Conservation (phyloP, 2,797 vertebrate species). For the Hoplostethus mediterraneus region DNA sequence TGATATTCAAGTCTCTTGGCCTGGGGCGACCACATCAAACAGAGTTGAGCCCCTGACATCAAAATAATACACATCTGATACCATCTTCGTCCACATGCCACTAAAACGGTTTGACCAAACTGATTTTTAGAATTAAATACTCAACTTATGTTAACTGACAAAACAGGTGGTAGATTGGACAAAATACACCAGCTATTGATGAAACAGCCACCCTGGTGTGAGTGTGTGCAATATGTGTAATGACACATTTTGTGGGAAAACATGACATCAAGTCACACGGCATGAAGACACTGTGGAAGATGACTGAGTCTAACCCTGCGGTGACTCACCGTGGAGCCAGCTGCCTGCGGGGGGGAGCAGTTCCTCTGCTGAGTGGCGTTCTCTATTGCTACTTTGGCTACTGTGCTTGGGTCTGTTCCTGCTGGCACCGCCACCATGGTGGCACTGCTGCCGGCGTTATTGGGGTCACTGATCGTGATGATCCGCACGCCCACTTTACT, state of each 20-base stretch:
- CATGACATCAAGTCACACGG: conserved; percentile 17
- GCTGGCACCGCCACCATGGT: conserved; percentile 99
- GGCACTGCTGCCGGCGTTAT: conserved; percentile 97
- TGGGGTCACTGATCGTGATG: conserved; percentile 99
- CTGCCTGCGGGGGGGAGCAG: conserved; percentile 88
- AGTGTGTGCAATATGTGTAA: background rate
- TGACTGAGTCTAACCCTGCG: conserved; percentile 9
- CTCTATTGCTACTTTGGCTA: conserved; percentile 99
- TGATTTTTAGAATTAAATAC: too few relatives aligned
- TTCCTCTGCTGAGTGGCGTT: conserved; percentile 97
- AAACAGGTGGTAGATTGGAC: background rate
- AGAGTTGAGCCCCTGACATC: too few relatives aligned
- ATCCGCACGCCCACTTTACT: conserved; percentile 98
- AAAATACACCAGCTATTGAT: background rate
- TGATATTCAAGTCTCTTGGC: too few relatives aligned
- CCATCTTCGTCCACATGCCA: too few relatives aligned
- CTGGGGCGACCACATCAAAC: too few relatives aligned
- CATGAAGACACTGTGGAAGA: conserved; percentile 1
- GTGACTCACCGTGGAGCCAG: conserved; percentile 86
- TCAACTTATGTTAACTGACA: background rate
- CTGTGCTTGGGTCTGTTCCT: conserved; percentile 97
- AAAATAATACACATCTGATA: too few relatives aligned
- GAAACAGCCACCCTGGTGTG: background rate
- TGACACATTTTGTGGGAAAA: conserved; percentile 14
- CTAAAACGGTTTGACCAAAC: too few relatives aligned